Evolutionary conservation across 2,797 vertebrate species (phyloP), one percentile per base, ranked within the genome.

Genomic region (Molossus molossus): DNA sequence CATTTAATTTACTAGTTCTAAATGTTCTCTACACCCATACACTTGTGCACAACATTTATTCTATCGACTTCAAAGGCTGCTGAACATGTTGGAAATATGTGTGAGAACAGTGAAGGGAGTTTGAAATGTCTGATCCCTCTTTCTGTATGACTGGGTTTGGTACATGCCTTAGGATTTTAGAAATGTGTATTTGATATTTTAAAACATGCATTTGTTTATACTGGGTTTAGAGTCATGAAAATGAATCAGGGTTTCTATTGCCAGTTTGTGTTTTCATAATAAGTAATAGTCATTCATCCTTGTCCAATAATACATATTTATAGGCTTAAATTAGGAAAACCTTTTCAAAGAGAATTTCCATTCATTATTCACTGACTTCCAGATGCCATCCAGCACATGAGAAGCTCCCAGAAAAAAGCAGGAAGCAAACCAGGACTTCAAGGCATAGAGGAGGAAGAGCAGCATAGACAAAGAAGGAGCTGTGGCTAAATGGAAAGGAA

Each of bases 1-100:
- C 80, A 76, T 86, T 97, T 95, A 94, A 91, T 45, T 94, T 84
- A 57, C 57, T 95, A 29, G 83, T 91, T 94, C 80, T 93, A 89
- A 94, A 20, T 18, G 18, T 48, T 45, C 7, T 89, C 90, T 75
- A 77, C 33, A 37, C 82, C 82, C 95, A 92, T 67, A 80, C 29
- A n/a, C 64, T 83, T 79, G 92, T 0, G 15, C 73, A 96, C 70
- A 86, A 64, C 87, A 94, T 94, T 87, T 90, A 92, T 73, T 85
- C 75, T 65, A 62, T 37, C 12, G 25, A 88, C 82, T 95, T 98
- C 96, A 97, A 96, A 97, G 75, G 67, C 77, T 50, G 17, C 25
- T 77, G 73, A 91, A 77, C 65, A 85, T 85, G 62, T 95, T 91
- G 90, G 82, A 97, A 96, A 94, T 91, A 87, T 77, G 82, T 86